These are phyloP conservation scores for Nemurella pictetii DNA, from an alignment of 2,888 invertebrate species.

Conservation along the genomic window DNA sequence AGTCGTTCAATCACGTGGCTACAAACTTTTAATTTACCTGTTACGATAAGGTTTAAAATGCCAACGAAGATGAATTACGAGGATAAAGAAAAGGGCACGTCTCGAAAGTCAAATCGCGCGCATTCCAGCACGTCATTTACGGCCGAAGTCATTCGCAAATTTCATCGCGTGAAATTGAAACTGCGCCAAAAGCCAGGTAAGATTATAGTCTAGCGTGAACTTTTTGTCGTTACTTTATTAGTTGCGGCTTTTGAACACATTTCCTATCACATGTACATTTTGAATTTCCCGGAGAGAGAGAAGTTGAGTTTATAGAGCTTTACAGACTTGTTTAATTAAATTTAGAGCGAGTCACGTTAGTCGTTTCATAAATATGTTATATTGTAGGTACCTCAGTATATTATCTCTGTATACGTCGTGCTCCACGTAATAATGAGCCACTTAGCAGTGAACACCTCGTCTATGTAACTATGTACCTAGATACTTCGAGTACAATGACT, in stretches of 20 bases:
- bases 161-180: not conserved
- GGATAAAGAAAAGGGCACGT: not conserved
- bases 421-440: not conserved
- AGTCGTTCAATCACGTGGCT: not conserved
- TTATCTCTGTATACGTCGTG: too few species aligned
- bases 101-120: not conserved
- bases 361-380: not conserved
- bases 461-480: not conserved
- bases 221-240: not conserved
- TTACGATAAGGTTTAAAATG: not conserved
- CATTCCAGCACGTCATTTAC: conserved; percentile 14
- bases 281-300: not conserved
- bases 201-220: not conserved
- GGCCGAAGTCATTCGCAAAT: conserved; percentile 12
- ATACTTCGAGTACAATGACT: not conserved
- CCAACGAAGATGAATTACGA: conserved; percentile 7
- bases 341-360: not conserved
- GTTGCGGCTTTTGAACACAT: too few species aligned
- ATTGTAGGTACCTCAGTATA: not conserved
- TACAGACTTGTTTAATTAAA: not conserved
- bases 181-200: conserved; percentile 19
- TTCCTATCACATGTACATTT: not conserved
- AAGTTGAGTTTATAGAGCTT: not conserved
- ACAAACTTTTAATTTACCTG: not conserved
- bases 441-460: not conserved